Percentiles rank a stretch among this genome's conserved stretches.
phyloP scores from a whole-genome alignment of 2,797 vertebrate species.

The Phrynocephalus forsythii region DNA sequence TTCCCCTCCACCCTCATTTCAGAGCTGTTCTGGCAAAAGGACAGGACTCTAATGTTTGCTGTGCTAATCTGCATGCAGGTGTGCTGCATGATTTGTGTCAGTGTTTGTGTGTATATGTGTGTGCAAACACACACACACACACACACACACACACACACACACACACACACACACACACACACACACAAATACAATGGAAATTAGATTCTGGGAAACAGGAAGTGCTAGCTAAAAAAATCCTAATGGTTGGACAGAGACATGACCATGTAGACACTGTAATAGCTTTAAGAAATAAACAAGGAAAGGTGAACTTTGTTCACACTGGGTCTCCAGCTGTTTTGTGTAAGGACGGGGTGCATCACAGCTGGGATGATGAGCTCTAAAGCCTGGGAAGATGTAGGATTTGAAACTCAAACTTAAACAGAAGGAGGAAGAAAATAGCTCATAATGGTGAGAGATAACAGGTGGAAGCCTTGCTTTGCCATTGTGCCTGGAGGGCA shows the following conservation, averaged over 20 bases:
- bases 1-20: no score
- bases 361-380: slow-evolving; percentile 76
- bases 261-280: slow-evolving; percentile 77
- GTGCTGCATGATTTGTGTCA: no score
- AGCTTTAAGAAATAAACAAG: slow-evolving; percentile 79
- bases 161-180: no score
- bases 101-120: no score
- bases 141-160: no score
- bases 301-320: slow-evolving; percentile 79
- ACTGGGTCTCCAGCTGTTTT: slow-evolving; percentile 80
- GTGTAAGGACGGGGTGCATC: slow-evolving; percentile 72
- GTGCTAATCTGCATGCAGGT: not conserved
- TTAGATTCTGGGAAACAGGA: slow-evolving; percentile 49
- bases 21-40: not conserved
- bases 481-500: slow-evolving; percentile 67
- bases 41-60: not conserved
- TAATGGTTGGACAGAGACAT: slow-evolving; percentile 76
- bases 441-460: slow-evolving; percentile 70
- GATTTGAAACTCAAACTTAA: slow-evolving; percentile 71
- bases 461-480: slow-evolving; percentile 74
- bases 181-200: not conserved
- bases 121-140: no score
- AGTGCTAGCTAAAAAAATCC: slow-evolving; percentile 67
- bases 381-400: slow-evolving; percentile 77
- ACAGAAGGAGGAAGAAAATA: slow-evolving; percentile 57